Base-by-base conservation (phyloP, 1,140 invertebrate species). In the Trichonephila clavipes region DNA sequence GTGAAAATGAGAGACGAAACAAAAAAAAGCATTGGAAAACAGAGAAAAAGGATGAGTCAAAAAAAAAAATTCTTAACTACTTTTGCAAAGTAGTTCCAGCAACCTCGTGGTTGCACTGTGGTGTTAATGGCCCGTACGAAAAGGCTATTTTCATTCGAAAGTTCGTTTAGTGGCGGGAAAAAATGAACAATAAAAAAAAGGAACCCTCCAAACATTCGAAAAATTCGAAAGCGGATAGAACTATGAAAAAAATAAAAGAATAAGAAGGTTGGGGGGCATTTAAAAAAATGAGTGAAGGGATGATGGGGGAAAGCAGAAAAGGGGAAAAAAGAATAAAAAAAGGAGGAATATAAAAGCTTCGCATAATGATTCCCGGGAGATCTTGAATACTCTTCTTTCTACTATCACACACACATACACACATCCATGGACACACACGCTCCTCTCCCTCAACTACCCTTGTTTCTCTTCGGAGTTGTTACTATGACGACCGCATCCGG, bases 331-430 rank as follows among this genome's bases (percentile, higher is more conserved):
- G 61, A 66, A 12, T n/a, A 77, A 40, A 66, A 85, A 61, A 62
- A 90, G 28, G 51, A 18, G 58, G 28, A 7, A 21, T 69, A 81
- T 69, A 81, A 90, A 90, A 90, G 88, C 88, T 92, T 92, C 90
- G 77, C 90, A 92, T 92, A 92, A 92, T 92, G 90, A 92, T 85
- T 92, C 90, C 82, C 90, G 24, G 18, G 90, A 85, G 90, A 92
- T 83, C 72, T 92, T 62, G 64, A 77, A 87, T 92, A 64, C 85
- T 83, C 81, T 66, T 91, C n/a, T 28, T 51, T 81, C 28, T 28
- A 40, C 69, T 72, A 62, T 88, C 94, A 18, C 16, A 62, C 61
- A 51, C 88, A 90, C 66, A 90, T 34, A 44, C 77, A 51, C 51
- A 72, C 59, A 51, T 88, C 34, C 72, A 24, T 34, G 10, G 7